Evolutionary conservation across 2,888 invertebrate genomes (phyloP).

Genomic region (Chesias legatella): DNA sequence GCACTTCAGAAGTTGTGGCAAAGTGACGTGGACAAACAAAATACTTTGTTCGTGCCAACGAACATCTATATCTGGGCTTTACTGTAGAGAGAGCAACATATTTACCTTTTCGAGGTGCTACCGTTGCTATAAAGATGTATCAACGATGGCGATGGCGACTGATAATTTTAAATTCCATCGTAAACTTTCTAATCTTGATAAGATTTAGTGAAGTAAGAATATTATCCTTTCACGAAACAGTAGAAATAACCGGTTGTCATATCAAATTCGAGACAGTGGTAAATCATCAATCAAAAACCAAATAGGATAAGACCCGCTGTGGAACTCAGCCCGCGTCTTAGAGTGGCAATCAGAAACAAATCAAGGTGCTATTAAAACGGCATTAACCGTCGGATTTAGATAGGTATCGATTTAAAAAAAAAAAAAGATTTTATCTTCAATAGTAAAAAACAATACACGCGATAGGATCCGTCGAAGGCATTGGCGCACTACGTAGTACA

Average conservation of each 20-base stretch:
- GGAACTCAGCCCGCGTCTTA: slow-evolving; percentile 49
- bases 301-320: slow-evolving; percentile 39
- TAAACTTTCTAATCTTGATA: slow-evolving; percentile 23
- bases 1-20: no score
- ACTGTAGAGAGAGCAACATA: slow-evolving; percentile 2
- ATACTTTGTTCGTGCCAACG: no score
- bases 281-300: slow-evolving; percentile 54
- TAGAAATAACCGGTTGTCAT: slow-evolving; percentile 12
- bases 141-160: slow-evolving; percentile 12
- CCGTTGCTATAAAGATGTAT: slow-evolving; percentile 19
- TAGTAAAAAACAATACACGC: slow-evolving; percentile 47
- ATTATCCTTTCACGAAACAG: slow-evolving; percentile 9
- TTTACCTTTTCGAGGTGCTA: slow-evolving; percentile 8
- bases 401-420: slow-evolving; percentile 63
- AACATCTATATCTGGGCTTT: no score
- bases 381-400: slow-evolving; percentile 60
- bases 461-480: slow-evolving; percentile 42
- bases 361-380: slow-evolving; percentile 68
- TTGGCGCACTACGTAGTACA: slow-evolving; percentile 32
- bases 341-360: slow-evolving; percentile 67
- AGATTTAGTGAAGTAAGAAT: slow-evolving; percentile 3
- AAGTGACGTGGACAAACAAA: no score
- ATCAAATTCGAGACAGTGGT: slow-evolving; percentile 23
- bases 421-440: slow-evolving; percentile 54
- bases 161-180: slow-evolving; percentile 16